Evolutionary conservation across 1,140 invertebrate species (phyloP).

Genomic region (Nephila pilipes): DNA sequence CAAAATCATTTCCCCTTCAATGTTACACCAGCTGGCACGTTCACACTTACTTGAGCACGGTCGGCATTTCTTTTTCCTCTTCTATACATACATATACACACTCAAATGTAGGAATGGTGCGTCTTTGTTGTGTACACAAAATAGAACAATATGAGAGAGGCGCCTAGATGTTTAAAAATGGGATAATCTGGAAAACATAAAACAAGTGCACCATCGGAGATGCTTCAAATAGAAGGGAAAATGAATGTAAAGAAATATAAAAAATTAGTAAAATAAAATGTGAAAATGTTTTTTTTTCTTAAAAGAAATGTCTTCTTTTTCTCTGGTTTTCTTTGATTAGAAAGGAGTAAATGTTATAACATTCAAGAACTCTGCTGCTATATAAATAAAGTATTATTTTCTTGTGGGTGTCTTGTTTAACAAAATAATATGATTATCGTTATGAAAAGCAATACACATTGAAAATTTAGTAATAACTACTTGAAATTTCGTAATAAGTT

Average conservation of each 20-base stretch:
- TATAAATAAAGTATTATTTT: background rate
- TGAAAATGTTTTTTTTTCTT: background rate
- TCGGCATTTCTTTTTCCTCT: conserved; percentile 39
- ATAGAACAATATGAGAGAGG: background rate
- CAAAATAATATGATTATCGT: background rate
- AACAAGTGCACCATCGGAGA: background rate
- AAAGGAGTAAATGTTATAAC: too few relatives aligned
- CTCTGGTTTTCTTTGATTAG: too few relatives aligned
- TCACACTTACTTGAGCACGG: conserved; percentile 71
- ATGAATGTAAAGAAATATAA: background rate
- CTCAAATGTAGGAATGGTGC: conserved; percentile 22
- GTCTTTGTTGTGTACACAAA: background rate
- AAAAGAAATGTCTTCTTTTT: too few relatives aligned
- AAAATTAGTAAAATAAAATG: background rate
- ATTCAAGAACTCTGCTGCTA: background rate
- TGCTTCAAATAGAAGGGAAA: background rate
- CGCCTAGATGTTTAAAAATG: conserved; percentile 8
- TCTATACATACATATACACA: conserved; percentile 16
- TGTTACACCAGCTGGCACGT: conserved; percentile 67
- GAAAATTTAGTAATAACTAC: too few relatives aligned
- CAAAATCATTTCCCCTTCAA: conserved; percentile 72
- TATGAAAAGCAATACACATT: background rate
- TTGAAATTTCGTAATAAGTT: too few relatives aligned
- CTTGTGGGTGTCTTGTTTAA: background rate
- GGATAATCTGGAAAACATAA: background rate